Base-by-base conservation (phyloP, 2,888 invertebrate genomes). In the Hypselothyrea guttata region DNA sequence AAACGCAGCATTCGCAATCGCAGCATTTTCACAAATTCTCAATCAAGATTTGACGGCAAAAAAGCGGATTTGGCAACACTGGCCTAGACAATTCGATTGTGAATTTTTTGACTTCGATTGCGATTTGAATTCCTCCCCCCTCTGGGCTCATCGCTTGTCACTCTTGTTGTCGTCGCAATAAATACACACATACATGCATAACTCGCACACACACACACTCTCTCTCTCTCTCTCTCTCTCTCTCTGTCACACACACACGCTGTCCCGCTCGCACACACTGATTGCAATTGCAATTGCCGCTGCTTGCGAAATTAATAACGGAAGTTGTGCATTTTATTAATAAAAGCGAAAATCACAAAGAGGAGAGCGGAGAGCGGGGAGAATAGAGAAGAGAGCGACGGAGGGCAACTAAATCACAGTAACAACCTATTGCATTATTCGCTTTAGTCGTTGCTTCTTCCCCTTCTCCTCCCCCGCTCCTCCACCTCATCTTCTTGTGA, bases 281-380 rank as follows among this genome's bases (percentile, higher is more conserved):
- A 59, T 40, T 40, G 44, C 70, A 44, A 62, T 42, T 47, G 54
- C 73, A 79, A 79, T 85, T 84, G 81, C 67, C 75, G 76, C 69
- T 71, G 82, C 68, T 11, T 77, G 84, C 77, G 78, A 81, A 86
- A 88, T 88, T 86, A 86, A 87, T 87, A 87, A 87, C 87, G 87
- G 87, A 87, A 87, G 88, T 88, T 86, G 88, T 87, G 87, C 88
- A 87, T 87, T 87, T 88, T 88, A 86, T 88, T 87, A 88, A 87
- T 88, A 78, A 88, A 82, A 86, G 71, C 71, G 45, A 86, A 73
- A 22, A 38, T 38, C 60, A 64, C 72, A 73, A 71, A 71, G 65
- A 83, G 51, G 59, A 63, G 40, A 56, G 28, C 46, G 47, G 45
- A 34, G 60, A 49, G n/a, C n/a, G n/a, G n/a, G n/a, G n/a, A 55